Conservation (phyloP, 2,113 vertebrate species). For the Pogonocichla stellata region DNA sequence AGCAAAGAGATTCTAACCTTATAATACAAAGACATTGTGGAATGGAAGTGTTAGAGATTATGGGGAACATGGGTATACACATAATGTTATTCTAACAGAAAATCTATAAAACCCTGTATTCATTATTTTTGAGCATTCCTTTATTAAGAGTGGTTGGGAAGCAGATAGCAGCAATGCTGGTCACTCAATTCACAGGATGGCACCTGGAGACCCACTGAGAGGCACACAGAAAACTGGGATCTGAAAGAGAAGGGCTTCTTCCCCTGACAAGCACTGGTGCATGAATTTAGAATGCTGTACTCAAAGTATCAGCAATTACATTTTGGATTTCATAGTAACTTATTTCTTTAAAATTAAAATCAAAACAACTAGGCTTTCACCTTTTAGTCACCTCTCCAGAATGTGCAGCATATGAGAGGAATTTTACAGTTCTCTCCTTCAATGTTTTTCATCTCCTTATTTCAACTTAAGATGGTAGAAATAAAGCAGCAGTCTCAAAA, state of each 20-base stretch:
- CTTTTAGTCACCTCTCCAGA: background rate
- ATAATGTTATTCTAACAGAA: background rate
- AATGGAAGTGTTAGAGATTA: background rate
- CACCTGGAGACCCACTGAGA: background rate
- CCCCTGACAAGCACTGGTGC: background rate
- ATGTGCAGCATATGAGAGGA: background rate
- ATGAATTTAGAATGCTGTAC: background rate
- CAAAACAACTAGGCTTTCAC: background rate
- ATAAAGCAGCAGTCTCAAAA: background rate
- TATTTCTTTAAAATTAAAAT: background rate
- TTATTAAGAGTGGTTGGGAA: background rate
- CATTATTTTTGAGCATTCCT: background rate
- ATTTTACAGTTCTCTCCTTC: background rate
- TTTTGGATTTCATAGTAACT: background rate
- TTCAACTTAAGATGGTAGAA: background rate
- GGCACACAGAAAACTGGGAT: background rate
- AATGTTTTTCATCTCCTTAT: background rate
- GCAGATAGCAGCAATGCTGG: background rate
- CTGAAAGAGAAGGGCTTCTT: background rate
- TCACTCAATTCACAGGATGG: too few relatives aligned
- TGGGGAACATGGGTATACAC: background rate
- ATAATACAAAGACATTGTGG: background rate
- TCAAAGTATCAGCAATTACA: background rate
- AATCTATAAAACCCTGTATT: fast-evolving
- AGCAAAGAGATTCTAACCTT: background rate